Percentiles rank a stretch among this genome's conserved stretches.
phyloP scores from a whole-genome alignment of 2,888 invertebrate genomes.

The Caenorhabditis angaria region DNA sequence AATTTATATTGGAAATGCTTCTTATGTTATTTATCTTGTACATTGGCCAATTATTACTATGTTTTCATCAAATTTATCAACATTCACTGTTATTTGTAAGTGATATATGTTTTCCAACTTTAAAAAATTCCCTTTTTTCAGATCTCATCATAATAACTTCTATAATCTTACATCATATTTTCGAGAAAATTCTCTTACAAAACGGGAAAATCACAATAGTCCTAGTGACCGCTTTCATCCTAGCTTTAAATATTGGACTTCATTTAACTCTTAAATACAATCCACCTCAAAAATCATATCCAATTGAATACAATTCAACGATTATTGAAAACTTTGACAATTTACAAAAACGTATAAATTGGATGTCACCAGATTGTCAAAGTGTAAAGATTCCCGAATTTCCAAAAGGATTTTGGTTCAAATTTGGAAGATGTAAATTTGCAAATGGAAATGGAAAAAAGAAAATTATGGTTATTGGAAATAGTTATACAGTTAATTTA shows the following conservation, averaged over 20 bases:
- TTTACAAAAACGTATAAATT: background rate
- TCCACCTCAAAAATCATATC: background rate
- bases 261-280: background rate
- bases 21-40: constrained; percentile 19
- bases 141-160: background rate
- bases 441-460: constrained; percentile 5
- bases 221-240: background rate
- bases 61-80: background rate
- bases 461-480: constrained; percentile 21
- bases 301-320: background rate
- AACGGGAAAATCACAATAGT: background rate
- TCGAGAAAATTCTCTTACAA: background rate
- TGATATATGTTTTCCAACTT: too few species aligned
- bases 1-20: constrained; percentile 19
- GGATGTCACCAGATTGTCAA: background rate
- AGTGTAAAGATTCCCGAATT: background rate
- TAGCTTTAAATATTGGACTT: background rate
- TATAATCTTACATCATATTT: background rate
- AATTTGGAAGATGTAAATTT: constrained; percentile 20
- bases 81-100: background rate
- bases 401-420: background rate
- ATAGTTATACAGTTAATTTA: constrained; percentile 23
- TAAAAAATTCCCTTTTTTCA: too few species aligned
- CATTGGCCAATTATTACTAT: constrained; percentile 20
- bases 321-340: background rate